Evolutionary conservation across 2,888 invertebrate genomes (phyloP).

Genomic region (Lasioglossum calceatum): DNA sequence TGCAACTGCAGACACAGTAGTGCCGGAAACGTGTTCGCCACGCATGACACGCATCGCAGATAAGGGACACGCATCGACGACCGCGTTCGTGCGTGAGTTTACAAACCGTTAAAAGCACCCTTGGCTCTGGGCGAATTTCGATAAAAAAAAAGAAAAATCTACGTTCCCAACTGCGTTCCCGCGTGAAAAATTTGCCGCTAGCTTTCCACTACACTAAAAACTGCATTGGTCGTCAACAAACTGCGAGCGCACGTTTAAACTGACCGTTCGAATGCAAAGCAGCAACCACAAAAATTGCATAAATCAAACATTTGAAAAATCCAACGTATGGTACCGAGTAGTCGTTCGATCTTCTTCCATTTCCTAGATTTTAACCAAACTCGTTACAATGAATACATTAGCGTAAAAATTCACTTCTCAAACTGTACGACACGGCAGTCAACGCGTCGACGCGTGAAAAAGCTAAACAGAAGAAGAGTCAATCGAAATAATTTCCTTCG

Average conservation of each 20-base stretch:
- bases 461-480: background rate
- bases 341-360: too few species aligned
- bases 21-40: slow-evolving; percentile 72
- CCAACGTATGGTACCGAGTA: too few species aligned
- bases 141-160: background rate
- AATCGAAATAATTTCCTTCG: background rate
- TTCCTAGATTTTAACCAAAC: too few species aligned
- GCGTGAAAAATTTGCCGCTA: background rate
- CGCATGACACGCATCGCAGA: slow-evolving; percentile 73
- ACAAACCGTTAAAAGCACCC: slow-evolving; percentile 62
- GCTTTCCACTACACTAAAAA: background rate
- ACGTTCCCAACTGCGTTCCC: background rate
- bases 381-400: too few species aligned
- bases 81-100: slow-evolving; percentile 57
- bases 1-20: slow-evolving; percentile 63
- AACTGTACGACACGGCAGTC: too few species aligned
- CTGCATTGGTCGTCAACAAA: background rate
- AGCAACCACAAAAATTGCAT: too few species aligned
- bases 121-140: slow-evolving; percentile 5
- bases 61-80: slow-evolving; percentile 63
- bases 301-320: too few species aligned
- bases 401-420: too few species aligned
- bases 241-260: background rate
- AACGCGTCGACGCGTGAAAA: background rate
- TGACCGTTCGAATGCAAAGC: too few species aligned